These are phyloP conservation scores for Elgaria multicarinata DNA, from an alignment of 2,113 vertebrate species.

Conservation along the genomic window DNA sequence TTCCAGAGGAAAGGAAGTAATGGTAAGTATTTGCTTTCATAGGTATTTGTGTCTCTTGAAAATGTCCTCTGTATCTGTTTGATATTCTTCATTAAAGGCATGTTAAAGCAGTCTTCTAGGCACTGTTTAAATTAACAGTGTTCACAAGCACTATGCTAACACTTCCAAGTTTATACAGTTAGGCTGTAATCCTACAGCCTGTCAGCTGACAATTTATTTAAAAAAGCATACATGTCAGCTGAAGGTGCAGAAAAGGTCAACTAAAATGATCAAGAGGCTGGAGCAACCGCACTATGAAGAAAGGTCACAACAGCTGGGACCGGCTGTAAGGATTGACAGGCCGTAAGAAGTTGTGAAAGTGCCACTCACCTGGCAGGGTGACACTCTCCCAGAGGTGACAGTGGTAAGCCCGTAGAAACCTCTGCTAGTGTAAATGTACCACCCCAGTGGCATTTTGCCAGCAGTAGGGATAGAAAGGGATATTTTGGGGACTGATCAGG, in stretches of 20 bases:
- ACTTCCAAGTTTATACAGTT: background rate
- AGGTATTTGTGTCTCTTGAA: background rate
- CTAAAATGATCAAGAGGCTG: no score
- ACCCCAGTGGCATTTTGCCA: background rate
- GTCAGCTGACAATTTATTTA: background rate
- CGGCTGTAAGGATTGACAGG: no score
- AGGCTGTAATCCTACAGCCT: background rate
- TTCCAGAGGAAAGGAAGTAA: constrained; percentile 32
- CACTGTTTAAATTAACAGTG: background rate
- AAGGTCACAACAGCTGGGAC: no score
- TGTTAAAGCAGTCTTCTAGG: background rate
- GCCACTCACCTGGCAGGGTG: background rate
- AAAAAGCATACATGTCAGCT: no score
- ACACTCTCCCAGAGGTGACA: background rate
- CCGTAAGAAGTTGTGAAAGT: background rate
- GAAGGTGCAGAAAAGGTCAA: no score
- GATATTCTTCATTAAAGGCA: background rate
- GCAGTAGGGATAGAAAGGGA: background rate
- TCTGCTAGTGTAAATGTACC: background rate
- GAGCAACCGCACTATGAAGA: no score
- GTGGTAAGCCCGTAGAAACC: no score
- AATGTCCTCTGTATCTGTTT: background rate
- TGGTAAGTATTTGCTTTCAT: constrained; percentile 20
- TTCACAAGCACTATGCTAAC: background rate
- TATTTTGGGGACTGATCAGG: no score